Conservation (phyloP, 2,797 vertebrate species). For the Falco berigora region DNA sequence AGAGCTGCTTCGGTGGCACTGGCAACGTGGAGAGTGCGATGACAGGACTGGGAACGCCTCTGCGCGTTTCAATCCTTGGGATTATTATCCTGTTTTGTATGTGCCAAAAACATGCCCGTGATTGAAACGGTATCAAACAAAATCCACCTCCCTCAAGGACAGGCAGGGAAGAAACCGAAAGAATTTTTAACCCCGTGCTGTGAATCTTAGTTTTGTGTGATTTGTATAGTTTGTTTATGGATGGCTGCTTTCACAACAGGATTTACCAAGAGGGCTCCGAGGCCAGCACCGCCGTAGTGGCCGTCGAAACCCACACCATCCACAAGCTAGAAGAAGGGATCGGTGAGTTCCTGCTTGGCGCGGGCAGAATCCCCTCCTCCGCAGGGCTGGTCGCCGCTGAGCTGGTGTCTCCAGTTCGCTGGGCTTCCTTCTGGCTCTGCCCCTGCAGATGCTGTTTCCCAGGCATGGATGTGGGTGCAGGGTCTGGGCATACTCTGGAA, state of each 20-base stretch:
- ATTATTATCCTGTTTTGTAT: not conserved
- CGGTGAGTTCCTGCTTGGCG: conserved; percentile 63
- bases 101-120: not conserved
- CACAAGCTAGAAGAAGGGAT: conserved; percentile 80
- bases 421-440: conserved; percentile 23
- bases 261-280: conserved; percentile 79
- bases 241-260: conserved; percentile 72
- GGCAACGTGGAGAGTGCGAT: not conserved
- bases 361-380: not conserved
- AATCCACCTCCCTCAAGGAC: not conserved
- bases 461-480: conserved; percentile 28
- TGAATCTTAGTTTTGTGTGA: conserved; percentile 23
- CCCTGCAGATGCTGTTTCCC: conserved; percentile 28
- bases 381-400: not conserved
- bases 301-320: conserved; percentile 83
- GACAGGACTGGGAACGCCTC: not conserved
- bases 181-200: not conserved
- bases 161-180: not conserved
- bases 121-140: not conserved
- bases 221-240: conserved; percentile 34
- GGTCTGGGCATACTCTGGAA: conserved; percentile 33
- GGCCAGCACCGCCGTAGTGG: conserved; percentile 81
- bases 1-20: not conserved
- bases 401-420: not conserved
- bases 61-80: not conserved